Evolutionary conservation across 1,140 invertebrate species (phyloP).

Genomic region (Bombyx mandarina): DNA sequence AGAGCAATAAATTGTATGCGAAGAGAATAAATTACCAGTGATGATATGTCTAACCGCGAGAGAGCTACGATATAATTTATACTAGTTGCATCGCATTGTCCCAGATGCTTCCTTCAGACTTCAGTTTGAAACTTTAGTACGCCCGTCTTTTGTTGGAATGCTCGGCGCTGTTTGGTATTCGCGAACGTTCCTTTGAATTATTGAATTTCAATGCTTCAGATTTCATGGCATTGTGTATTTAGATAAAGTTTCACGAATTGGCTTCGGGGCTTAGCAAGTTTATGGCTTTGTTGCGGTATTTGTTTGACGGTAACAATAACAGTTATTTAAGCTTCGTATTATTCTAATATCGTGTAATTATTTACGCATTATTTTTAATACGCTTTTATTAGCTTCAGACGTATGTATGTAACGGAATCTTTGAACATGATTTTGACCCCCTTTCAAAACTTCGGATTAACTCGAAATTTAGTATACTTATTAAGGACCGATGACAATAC

Average conservation of each 20-base stretch:
- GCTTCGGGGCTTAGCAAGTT: not conserved
- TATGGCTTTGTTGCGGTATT: no score
- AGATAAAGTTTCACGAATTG: conserved; percentile 1
- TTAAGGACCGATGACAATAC: no score
- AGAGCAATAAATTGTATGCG: conserved; percentile 27
- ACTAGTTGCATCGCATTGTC: conserved; percentile 28
- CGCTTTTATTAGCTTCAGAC: no score
- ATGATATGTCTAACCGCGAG: conserved; percentile 30
- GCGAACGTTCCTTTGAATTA: conserved; percentile 22
- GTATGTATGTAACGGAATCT: no score
- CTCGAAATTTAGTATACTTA: no score
- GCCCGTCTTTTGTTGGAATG: conserved; percentile 29
- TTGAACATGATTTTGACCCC: no score
- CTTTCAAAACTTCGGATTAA: no score
- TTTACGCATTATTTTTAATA: no score
- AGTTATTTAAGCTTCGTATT: not conserved
- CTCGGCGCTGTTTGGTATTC: conserved; percentile 18
- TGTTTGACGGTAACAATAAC: not conserved
- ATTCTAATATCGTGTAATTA: no score
- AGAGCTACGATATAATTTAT: conserved; percentile 37
- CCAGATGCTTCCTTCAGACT: conserved; percentile 27
- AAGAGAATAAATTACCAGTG: conserved; percentile 31
- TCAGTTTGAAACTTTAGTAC: conserved; percentile 26
- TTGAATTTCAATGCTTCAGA: conserved; percentile 19
- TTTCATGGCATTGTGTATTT: conserved; percentile 3